Conservation (phyloP, 2,888 invertebrate genomes). For the Pycnomerus fuliginosus region DNA sequence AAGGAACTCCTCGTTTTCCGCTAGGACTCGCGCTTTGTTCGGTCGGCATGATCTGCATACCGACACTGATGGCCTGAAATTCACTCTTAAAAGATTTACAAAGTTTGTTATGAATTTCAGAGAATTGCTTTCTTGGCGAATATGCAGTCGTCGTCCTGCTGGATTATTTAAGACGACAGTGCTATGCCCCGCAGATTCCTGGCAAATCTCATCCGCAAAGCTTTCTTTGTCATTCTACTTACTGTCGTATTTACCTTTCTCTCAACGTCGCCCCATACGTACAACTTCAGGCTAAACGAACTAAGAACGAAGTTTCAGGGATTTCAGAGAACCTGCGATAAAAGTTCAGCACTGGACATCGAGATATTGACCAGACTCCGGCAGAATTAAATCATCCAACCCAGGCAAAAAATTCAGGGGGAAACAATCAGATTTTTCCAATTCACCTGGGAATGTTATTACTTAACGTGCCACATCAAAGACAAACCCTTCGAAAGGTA, state of each 20-base stretch:
- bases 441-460: conserved; percentile 3
- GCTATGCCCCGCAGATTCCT: conserved; percentile 43
- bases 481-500: conserved; percentile 37
- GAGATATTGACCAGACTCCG: conserved; percentile 13
- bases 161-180: conserved; percentile 46
- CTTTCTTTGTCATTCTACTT: conserved; percentile 43
- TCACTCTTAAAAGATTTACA: too few species aligned
- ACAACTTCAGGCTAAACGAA: conserved; percentile 42
- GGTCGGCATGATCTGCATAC: conserved; percentile 42
- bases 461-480: conserved; percentile 34
- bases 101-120: too few species aligned
- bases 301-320: conserved; percentile 44
- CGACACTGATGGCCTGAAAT: too few species aligned
- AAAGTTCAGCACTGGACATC: conserved; percentile 27
- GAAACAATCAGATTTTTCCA: conserved; percentile 3
- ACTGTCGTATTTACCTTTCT: conserved; percentile 45
- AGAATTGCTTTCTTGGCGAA: conserved; percentile 17
- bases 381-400: conserved; percentile 19
- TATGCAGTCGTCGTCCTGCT: conserved; percentile 33
- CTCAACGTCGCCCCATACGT: conserved; percentile 25
- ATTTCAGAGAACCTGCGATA: conserved; percentile 31
- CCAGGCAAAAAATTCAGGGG: conserved; percentile 1
- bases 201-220: conserved; percentile 43
- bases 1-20: conserved; percentile 40
- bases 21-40: conserved; percentile 33